Conservation (phyloP, 35 echinoderm and acorn worm genomes). For the Diadema setosum region DNA sequence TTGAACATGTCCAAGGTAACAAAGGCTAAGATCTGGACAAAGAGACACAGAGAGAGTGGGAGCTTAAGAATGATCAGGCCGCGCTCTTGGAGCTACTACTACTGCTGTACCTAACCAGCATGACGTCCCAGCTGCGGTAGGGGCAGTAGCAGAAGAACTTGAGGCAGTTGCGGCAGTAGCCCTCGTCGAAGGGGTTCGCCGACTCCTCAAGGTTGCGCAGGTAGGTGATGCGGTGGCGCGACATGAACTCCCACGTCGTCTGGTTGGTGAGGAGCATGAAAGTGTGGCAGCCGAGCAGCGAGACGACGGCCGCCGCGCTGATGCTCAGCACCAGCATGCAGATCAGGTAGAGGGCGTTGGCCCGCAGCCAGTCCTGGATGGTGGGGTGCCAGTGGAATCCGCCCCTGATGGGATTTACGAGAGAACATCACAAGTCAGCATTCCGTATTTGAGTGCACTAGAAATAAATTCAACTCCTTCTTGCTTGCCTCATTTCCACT, state of each 20-base stretch:
- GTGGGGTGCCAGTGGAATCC: conserved; percentile 57
- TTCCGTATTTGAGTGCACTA: too few species aligned
- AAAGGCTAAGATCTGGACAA: not conserved
- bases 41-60: not conserved
- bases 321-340: conserved; percentile 51
- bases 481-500: too few species aligned
- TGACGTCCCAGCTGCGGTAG: conserved; percentile 70
- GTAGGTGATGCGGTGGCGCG: conserved; percentile 85
- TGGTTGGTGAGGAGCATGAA: conserved; percentile 92
- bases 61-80: not conserved
- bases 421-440: too few species aligned
- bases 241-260: conserved; percentile 99
- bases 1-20: too few species aligned
- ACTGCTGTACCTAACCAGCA: conserved; percentile 49
- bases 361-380: conserved; percentile 64
- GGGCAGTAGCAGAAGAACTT: conserved; percentile 97
- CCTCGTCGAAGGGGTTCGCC: conserved; percentile 89
- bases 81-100: not conserved
- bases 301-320: conserved; percentile 42
- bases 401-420: conserved; percentile 63
- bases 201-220: conserved; percentile 74
- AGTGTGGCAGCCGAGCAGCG: conserved; percentile 77
- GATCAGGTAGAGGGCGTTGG: conserved; percentile 67
- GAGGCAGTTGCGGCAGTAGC: conserved; percentile 77
- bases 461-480: too few species aligned